Base-by-base conservation (phyloP, 2,113 vertebrate species). In the Cavia porcellus region DNA sequence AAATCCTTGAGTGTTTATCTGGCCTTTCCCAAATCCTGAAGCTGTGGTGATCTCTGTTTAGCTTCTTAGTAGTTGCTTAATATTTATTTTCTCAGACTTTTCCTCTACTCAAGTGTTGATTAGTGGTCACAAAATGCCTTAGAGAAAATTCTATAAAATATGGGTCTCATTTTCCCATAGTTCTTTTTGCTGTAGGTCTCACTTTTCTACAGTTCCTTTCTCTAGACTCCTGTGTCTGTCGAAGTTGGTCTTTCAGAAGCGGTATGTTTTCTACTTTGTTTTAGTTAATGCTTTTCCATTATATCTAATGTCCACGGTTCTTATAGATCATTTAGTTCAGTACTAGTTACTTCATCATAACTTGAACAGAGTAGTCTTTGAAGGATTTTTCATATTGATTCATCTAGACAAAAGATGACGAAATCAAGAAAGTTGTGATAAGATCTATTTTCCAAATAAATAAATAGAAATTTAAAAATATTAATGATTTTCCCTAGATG, bases 351-450 rank as follows among this genome's bases (percentile, higher is more conserved):
- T 55, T 24, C 52, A 84, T 52, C 52, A 83, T 83, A 87, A 87
- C 25, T 92, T 64, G 47, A 45, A 14, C 45, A 90, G 55, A 92
- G 42, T 72, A 38, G 11, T 72, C 3, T 96, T 86, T 62, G 90
- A 96, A 50, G 80, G 87, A 52, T 59, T n/a, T 92, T 93, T 61
- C 19, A 32, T 47, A 75, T 86, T 92, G 86, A 47, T 66, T 92
- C 20, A 93, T 83, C 92, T 92, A 90, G 28, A 72, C 24, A 90
- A 83, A 96, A 70, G 19, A 68, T 38, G 28, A 87, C n/a, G 14
- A 79, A 95, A 90, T 90, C 45, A 84, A 14, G 59, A 59, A 57
- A 89, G 50, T 19, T 52, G 2, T 66, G 50, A 87, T 45, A 62
- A 74, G 38, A 81, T 86, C n/a, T 42, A 50, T 68, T 66, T 90